A percentile compares a stretch with the other conserved stretches of the same genome.
Conservation (phyloP, 2,113 vertebrate species). For the Nothoprocta pentlandii region DNA sequence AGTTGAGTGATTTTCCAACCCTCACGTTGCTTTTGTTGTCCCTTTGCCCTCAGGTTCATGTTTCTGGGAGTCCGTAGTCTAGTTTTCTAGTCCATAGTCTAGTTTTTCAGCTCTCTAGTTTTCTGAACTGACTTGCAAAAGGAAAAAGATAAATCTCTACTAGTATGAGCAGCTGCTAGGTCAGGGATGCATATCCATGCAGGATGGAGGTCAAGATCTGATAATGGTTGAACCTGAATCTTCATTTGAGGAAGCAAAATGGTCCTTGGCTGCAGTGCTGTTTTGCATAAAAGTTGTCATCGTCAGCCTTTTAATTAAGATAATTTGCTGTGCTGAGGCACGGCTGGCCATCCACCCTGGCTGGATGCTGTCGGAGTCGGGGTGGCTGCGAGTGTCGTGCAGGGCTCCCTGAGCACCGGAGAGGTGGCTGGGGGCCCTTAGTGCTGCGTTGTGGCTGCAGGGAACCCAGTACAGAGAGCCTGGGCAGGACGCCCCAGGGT, state of each 20-base stretch:
- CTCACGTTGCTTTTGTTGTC: background rate
- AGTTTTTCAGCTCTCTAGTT: background rate
- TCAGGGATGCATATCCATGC: background rate
- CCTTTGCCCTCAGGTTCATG: background rate
- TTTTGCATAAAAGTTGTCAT: background rate
- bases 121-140: constrained; percentile 58
- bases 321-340: background rate
- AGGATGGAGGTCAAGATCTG: background rate
- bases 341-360: background rate
- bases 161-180: background rate
- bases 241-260: background rate
- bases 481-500: background rate
- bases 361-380: background rate
- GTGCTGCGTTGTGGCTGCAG: background rate
- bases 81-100: too few species aligned
- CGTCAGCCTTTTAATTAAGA: background rate
- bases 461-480: background rate
- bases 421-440: background rate
- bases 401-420: background rate
- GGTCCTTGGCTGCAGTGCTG: background rate
- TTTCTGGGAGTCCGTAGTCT: background rate
- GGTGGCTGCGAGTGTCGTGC: background rate
- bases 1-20: constrained; percentile 32
- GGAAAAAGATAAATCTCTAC: constrained; percentile 37
- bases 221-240: background rate